A percentile compares a stretch with the other conserved stretches of the same genome.
These are phyloP conservation scores for Trachemys scripta DNA, from an alignment of 2,113 vertebrate genomes.

Conservation along the genomic window DNA sequence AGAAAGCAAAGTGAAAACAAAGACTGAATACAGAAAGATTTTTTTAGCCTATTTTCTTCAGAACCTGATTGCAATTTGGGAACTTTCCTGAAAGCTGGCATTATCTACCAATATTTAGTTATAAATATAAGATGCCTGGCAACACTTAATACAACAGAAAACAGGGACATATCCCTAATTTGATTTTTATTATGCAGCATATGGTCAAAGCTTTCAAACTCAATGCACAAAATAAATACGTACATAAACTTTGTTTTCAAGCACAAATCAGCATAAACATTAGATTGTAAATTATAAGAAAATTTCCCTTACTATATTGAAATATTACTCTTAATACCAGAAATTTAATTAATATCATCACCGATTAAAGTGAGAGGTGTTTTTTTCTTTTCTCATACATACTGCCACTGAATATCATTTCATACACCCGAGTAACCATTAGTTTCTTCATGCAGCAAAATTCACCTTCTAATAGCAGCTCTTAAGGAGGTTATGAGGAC, in stretches of 20 bases:
- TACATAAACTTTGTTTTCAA: background rate
- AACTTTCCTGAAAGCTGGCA: slow-evolving; percentile 43
- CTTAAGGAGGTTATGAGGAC: slow-evolving; percentile 66
- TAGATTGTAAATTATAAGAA: background rate
- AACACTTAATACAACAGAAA: slow-evolving; percentile 52
- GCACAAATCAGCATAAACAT: background rate
- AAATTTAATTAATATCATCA: slow-evolving; percentile 6
- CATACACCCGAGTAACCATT: slow-evolving; percentile 26
- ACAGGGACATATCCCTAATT: slow-evolving; percentile 23
- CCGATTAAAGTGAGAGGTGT: background rate
- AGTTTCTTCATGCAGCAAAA: slow-evolving; percentile 43
- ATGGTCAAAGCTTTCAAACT: background rate
- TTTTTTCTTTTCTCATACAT: background rate
- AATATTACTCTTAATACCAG: slow-evolving; percentile 9
- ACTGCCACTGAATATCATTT: slow-evolving; percentile 21
- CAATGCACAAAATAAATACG: background rate
- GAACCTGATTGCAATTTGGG: slow-evolving; percentile 34
- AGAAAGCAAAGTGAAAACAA: background rate
- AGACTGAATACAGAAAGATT: background rate
- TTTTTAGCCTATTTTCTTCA: background rate
- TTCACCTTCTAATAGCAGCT: slow-evolving; percentile 61
- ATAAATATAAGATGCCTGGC: slow-evolving; percentile 26
- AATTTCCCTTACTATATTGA: background rate
- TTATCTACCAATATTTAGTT: slow-evolving; percentile 53
- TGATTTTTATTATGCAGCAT: background rate